phyloP scores from a whole-genome alignment of 2,888 invertebrate genomes.

The Cataglyphis altisquamis region DNA sequence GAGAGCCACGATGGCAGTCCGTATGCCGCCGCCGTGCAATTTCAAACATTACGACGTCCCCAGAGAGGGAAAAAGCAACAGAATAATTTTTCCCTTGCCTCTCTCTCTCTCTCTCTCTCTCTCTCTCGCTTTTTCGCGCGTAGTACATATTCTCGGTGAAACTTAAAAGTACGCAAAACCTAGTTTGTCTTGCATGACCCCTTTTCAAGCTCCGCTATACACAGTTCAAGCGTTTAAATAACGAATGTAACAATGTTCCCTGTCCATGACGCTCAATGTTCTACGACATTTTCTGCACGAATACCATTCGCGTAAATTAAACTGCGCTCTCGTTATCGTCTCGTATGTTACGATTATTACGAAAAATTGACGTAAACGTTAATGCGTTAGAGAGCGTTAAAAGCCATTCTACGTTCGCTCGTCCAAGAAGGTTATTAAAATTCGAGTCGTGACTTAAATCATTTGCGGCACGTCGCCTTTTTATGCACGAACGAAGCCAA shows the following conservation, averaged over 20 bases:
- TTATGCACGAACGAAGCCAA: slow-evolving; percentile 10
- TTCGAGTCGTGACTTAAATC: slow-evolving; percentile 34
- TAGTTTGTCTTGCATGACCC: slow-evolving; percentile 44
- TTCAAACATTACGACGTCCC: slow-evolving; percentile 67
- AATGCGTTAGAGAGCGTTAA: slow-evolving; percentile 11
- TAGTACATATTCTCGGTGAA: slow-evolving; percentile 41
- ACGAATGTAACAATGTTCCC: slow-evolving; percentile 37
- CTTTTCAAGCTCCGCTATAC: slow-evolving; percentile 22
- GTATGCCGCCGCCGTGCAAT: slow-evolving; percentile 55
- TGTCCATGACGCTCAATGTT: slow-evolving; percentile 5
- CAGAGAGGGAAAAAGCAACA: slow-evolving; percentile 40
- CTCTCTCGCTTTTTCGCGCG: slow-evolving; percentile 3
- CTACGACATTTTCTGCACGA: slow-evolving; percentile 15
- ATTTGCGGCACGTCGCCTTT: slow-evolving; percentile 30
- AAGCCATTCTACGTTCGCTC: slow-evolving; percentile 33
- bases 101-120: slow-evolving; percentile 3
- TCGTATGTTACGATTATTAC: slow-evolving; percentile 6
- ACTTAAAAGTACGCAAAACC: slow-evolving; percentile 52
- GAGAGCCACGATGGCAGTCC: neutral
- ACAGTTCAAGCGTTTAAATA: slow-evolving; percentile 43
- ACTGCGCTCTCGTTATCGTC: neutral
- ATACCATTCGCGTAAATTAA: slow-evolving; percentile 26
- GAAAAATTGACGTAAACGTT: neutral
- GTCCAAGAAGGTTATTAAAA: slow-evolving; percentile 9
- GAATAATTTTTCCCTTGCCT: slow-evolving; percentile 51